phyloP scores from a whole-genome alignment of 2,888 invertebrate genomes.

The Lysandra bellargus region DNA sequence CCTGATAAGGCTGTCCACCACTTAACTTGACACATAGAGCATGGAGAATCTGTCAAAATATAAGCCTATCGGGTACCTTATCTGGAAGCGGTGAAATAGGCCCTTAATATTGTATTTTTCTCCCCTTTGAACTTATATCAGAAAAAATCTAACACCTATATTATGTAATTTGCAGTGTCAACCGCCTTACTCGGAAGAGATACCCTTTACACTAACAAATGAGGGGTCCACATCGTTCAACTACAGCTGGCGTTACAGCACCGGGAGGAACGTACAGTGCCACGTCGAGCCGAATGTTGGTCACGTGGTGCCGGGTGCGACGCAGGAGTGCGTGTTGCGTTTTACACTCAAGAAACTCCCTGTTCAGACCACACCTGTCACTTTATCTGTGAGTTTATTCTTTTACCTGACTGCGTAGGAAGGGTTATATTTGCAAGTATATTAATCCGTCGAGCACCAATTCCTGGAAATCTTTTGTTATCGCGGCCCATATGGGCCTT shows the following conservation, averaged over 20 bases:
- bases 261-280: constrained; percentile 62
- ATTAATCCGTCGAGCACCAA: too few species aligned
- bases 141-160: not conserved
- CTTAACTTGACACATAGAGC: too few species aligned
- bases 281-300: constrained; percentile 63
- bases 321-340: constrained; percentile 59
- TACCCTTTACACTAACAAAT: constrained; percentile 66
- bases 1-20: too few species aligned
- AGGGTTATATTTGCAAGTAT: too few species aligned
- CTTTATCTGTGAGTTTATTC: constrained; percentile 53
- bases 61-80: too few species aligned
- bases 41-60: too few species aligned
- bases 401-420: not conserved
- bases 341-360: constrained; percentile 67
- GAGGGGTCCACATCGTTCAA: constrained; percentile 71
- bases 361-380: constrained; percentile 64
- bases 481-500: too few species aligned
- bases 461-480: too few species aligned
- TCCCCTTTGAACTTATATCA: not conserved
- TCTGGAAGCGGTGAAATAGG: too few species aligned
- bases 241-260: constrained; percentile 65
- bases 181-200: constrained; percentile 66
- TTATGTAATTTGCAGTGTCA: constrained; percentile 56
- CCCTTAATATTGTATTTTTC: not conserved
- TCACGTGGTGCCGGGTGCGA: constrained; percentile 58